Conservation (phyloP, 2,797 vertebrate genomes). For the Buphagus erythrorhynchus region DNA sequence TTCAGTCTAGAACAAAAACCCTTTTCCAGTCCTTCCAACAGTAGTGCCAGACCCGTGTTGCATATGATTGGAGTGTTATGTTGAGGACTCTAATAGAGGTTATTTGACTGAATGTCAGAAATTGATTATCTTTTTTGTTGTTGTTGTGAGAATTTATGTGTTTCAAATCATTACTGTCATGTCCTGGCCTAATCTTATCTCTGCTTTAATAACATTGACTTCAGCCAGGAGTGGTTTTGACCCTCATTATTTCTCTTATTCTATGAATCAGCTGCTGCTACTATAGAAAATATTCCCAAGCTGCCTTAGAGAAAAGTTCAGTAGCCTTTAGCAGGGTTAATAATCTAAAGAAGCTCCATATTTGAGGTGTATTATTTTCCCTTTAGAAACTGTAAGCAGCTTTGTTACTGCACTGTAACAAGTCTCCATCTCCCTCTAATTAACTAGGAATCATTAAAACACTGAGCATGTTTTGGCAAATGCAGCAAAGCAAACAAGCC, state of each 20-base stretch:
- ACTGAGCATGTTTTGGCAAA: slow-evolving; percentile 51
- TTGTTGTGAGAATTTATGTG: not conserved
- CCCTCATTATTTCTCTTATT: not conserved
- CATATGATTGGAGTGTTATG: not conserved
- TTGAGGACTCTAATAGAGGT: not conserved
- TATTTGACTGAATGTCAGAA: not conserved
- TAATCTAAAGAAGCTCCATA: not conserved
- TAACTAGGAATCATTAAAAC: slow-evolving; percentile 49
- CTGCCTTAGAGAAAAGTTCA: not conserved
- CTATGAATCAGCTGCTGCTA: not conserved
- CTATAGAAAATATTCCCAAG: not conserved
- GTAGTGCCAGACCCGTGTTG: not conserved
- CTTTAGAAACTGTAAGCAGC: slow-evolving; percentile 15
- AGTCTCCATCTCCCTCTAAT: slow-evolving; percentile 13
- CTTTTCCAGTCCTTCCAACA: not conserved
- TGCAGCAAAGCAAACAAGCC: slow-evolving; percentile 18
- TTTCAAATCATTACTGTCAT: not conserved
- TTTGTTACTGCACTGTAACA: not conserved
- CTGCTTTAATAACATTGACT: not conserved
- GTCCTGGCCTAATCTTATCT: not conserved
- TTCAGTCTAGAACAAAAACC: not conserved
- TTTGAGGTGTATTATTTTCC: not conserved
- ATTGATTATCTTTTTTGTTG: not conserved
- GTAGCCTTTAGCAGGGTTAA: not conserved
- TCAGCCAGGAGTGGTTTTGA: not conserved